phyloP scores from a whole-genome alignment of 35 echinoderm and acorn worm genomes.

The Anneissia japonica region DNA sequence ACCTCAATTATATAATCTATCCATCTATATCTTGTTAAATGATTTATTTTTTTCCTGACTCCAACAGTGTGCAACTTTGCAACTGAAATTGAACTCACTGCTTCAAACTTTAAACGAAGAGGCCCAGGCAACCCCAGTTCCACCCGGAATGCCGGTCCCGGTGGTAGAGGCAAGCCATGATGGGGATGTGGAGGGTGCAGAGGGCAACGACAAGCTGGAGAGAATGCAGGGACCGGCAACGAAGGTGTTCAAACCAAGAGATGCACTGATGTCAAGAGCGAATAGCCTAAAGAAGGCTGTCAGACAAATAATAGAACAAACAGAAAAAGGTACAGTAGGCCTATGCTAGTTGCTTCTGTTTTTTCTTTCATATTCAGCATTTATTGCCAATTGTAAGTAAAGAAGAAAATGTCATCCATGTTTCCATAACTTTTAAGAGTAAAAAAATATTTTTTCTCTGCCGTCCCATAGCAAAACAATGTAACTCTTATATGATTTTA shows the following conservation, averaged over 20 bases:
- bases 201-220: slow-evolving; percentile 57
- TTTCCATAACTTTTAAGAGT: too few relatives aligned
- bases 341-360: too few relatives aligned
- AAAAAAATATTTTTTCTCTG: too few relatives aligned
- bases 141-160: slow-evolving; percentile 30
- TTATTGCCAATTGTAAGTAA: too few relatives aligned
- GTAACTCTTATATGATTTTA: too few relatives aligned
- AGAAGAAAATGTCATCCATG: too few relatives aligned
- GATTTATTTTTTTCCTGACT: not conserved
- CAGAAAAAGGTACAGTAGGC: slow-evolving; percentile 97
- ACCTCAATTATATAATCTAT: too few relatives aligned
- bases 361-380: too few relatives aligned
- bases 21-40: too few relatives aligned
- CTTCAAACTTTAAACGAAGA: slow-evolving; percentile 79
- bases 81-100: slow-evolving; percentile 74
- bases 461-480: too few relatives aligned
- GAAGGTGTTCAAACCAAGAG: slow-evolving; percentile 68
- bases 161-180: not conserved
- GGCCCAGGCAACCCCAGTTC: slow-evolving; percentile 72
- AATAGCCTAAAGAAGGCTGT: slow-evolving; percentile 96
- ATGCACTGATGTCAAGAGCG: slow-evolving; percentile 74
- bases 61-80: slow-evolving; percentile 67
- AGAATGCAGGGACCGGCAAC: slow-evolving; percentile 68
- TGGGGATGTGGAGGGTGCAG: slow-evolving; percentile 30
- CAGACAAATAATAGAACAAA: slow-evolving; percentile 94